Conservation (phyloP, 2,797 vertebrate species). For the Nyctalus aviator region DNA sequence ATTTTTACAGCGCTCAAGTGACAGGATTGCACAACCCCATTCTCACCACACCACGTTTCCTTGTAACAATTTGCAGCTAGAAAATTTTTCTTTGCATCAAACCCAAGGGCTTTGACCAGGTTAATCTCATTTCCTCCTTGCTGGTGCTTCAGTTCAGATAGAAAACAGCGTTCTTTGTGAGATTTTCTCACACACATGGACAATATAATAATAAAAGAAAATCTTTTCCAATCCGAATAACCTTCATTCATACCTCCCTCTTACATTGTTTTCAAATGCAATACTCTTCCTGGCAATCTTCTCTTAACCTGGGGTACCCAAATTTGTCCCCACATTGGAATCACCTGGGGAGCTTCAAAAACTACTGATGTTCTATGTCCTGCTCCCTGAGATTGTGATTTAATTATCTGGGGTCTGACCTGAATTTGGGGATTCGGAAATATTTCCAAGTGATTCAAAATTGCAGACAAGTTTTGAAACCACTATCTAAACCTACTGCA, state of each 20-base stretch:
- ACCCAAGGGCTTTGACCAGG: neutral
- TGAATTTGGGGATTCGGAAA: constrained; percentile 44
- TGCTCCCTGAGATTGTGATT: neutral
- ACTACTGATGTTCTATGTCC: neutral
- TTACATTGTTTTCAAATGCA: constrained; percentile 25
- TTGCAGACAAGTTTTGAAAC: neutral
- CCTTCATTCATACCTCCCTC: neutral
- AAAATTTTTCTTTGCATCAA: constrained; percentile 22
- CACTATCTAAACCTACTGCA: neutral
- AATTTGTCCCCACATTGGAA: neutral
- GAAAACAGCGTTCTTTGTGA: constrained; percentile 13
- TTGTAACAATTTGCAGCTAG: constrained; percentile 52
- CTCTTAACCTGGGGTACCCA: neutral
- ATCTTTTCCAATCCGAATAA: neutral
- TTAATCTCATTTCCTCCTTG: neutral
- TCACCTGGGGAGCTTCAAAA: neutral
- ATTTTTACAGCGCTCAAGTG: constrained; percentile 59
- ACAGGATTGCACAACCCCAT: constrained; percentile 31
- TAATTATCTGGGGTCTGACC: neutral
- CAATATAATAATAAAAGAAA: neutral
- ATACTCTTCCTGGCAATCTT: neutral
- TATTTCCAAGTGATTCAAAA: constrained; percentile 48
- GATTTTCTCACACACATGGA: neutral
- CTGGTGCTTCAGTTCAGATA: neutral
- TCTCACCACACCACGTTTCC: constrained; percentile 20